Evolutionary conservation across 37 sponge, comb jelly and placozoan species (phyloP).

Genomic region (Aphrocallistes beatrix): DNA sequence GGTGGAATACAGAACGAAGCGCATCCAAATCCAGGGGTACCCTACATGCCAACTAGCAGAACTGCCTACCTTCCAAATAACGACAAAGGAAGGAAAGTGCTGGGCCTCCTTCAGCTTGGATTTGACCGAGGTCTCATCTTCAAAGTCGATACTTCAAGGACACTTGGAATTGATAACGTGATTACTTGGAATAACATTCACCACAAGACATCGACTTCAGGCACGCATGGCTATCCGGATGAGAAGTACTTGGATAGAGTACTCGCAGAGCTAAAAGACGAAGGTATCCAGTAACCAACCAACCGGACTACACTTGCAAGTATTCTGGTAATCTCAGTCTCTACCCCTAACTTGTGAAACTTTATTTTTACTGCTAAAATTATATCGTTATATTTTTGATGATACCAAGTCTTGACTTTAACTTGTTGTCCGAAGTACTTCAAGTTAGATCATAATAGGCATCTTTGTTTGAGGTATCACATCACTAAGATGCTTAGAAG

Average conservation of each 20-base stretch:
- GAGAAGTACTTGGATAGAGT: conserved; percentile 42
- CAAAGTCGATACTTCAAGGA: conserved; percentile 45
- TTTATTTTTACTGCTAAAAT: no score
- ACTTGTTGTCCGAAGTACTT: no score
- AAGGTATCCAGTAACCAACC: conserved; percentile 40
- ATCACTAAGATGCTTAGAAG: no score
- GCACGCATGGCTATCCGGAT: conserved; percentile 58
- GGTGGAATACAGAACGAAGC: conserved; percentile 35
- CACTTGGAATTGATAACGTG: conserved; percentile 29
- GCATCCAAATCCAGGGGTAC: conserved; percentile 55
- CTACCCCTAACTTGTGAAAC: no score
- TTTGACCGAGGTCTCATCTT: conserved; percentile 42
- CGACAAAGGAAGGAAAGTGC: conserved; percentile 43
- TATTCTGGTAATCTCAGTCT: no score
- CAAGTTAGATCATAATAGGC: no score
- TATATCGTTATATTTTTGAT: no score
- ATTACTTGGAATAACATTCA: conserved; percentile 67
- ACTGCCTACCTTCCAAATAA: conserved; percentile 54
- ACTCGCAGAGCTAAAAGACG: conserved; percentile 39
- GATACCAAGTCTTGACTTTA: no score
- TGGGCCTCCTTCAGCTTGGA: conserved; percentile 39
- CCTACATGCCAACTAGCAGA: conserved; percentile 1
- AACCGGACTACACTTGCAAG: no score
- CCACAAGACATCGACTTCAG: conserved; percentile 45
- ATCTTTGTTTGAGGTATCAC: no score